A percentile compares a stretch with the other conserved stretches of the same genome.
Conservation (phyloP, 1,140 invertebrate species). For the Camponotus pennsylvanicus region DNA sequence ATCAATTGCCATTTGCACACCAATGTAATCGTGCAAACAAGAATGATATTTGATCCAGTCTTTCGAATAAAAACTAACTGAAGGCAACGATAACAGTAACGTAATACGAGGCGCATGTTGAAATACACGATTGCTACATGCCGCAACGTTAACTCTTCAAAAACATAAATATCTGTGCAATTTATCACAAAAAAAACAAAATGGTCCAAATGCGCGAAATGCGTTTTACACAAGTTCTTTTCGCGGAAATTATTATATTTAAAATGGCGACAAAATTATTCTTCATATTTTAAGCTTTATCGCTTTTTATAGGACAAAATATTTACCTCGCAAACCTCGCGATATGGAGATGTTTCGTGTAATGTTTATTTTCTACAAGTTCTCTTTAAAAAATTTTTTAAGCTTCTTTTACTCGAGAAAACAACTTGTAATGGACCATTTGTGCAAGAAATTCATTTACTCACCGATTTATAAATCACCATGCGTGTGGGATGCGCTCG, state of each 20-base stretch:
- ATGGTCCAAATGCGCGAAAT: background rate
- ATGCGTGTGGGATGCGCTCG: too few species aligned
- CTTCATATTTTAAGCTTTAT: too few species aligned
- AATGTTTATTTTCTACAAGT: too few species aligned
- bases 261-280: too few species aligned
- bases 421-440: background rate
- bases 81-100: conserved; percentile 17
- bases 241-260: too few species aligned
- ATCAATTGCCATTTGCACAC: conserved; percentile 53
- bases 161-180: background rate
- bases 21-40: conserved; percentile 31
- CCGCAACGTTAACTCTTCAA: background rate
- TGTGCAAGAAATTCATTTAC: conserved; percentile 15
- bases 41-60: conserved; percentile 30
- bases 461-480: background rate
- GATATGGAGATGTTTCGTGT: too few species aligned
- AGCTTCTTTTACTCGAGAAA: background rate
- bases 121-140: background rate
- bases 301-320: too few species aligned
- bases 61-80: conserved; percentile 30
- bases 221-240: background rate
- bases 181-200: background rate
- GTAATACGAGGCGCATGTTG: conserved; percentile 6
- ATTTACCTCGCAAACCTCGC: too few species aligned
- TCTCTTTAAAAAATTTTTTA: background rate